Conservation (phyloP, 2,113 vertebrate genomes). For the Burhinus oedicnemus region DNA sequence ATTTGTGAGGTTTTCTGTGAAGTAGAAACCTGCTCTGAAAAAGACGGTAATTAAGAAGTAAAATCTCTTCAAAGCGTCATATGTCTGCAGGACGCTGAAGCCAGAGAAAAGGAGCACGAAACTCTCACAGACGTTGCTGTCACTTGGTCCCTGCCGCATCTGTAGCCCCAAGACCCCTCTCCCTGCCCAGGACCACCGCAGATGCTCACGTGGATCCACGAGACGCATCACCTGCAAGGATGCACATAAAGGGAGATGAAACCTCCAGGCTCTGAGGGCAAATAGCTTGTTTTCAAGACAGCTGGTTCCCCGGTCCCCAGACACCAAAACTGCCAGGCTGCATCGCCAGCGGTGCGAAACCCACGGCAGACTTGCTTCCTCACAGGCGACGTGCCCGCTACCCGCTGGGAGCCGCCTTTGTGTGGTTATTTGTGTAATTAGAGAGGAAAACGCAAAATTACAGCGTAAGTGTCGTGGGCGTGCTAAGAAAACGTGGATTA, state of each 20-base stretch:
- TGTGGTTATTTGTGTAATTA: neutral
- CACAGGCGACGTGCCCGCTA: neutral
- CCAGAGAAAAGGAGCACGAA: neutral
- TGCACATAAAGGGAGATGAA: neutral
- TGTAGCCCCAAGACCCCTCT: neutral
- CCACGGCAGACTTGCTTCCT: neutral
- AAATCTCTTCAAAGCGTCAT: neutral
- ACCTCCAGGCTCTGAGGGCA: neutral
- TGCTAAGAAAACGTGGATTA: neutral
- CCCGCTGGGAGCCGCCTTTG: neutral
- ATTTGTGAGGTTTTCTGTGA: neutral
- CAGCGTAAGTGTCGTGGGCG: fast-evolving
- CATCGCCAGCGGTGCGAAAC: fast-evolving
- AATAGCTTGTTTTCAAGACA: neutral
- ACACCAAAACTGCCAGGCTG: neutral
- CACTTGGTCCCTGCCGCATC: neutral
- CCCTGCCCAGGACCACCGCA: neutral
- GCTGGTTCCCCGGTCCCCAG: neutral
- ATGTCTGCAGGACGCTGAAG: neutral
- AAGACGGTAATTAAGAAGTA: neutral
- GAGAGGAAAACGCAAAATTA: neutral
- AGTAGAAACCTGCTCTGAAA: neutral
- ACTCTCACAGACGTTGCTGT: neutral
- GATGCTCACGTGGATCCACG: neutral
- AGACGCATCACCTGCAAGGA: neutral